A percentile compares a stretch with the other conserved stretches of the same genome.
Conservation (phyloP, 1,140 invertebrate genomes). For the Scaptodrosophila lebanonensis region DNA sequence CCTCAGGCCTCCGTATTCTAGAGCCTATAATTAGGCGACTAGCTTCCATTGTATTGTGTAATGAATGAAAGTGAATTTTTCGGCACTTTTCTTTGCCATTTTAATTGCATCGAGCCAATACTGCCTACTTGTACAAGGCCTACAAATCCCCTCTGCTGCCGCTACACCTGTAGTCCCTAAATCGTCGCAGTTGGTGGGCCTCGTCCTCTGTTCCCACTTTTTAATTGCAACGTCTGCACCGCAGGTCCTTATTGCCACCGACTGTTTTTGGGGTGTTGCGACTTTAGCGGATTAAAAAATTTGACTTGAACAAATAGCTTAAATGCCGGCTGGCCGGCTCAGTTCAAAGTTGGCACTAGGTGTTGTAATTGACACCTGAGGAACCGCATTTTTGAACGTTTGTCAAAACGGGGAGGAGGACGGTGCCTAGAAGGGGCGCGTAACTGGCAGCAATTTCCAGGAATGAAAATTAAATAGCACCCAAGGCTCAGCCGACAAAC, state of each 20-base stretch:
- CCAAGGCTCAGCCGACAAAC: neutral
- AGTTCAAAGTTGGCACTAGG: conserved; percentile 30
- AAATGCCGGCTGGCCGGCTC: conserved; percentile 16
- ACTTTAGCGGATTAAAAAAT: conserved; percentile 63
- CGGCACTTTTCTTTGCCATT: conserved; percentile 41
- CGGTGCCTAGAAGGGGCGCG: conserved; percentile 22
- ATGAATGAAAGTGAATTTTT: conserved; percentile 72
- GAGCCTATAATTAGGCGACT: conserved; percentile 32
- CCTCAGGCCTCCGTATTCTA: too few species aligned
- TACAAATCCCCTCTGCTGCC: conserved; percentile 9
- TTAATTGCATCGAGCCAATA: conserved; percentile 27
- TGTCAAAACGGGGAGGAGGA: too few species aligned
- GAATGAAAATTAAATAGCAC: conserved; percentile 13
- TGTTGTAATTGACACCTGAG: conserved; percentile 62
- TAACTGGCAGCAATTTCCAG: conserved; percentile 12
- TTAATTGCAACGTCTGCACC: conserved; percentile 53
- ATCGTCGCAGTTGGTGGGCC: conserved; percentile 39
- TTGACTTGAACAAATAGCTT: conserved; percentile 29
- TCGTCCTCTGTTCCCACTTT: neutral
- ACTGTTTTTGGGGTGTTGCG: conserved; percentile 56
- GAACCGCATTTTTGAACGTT: conserved; percentile 32
- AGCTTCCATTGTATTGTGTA: conserved; percentile 66
- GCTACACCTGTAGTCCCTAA: conserved; percentile 11
- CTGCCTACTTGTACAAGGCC: conserved; percentile 55
- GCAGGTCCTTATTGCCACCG: conserved; percentile 8